Evolutionary conservation across 2,888 invertebrate genomes (phyloP), one percentile per base, ranked within the genome.

Genomic region (Colostygia pectinataria): DNA sequence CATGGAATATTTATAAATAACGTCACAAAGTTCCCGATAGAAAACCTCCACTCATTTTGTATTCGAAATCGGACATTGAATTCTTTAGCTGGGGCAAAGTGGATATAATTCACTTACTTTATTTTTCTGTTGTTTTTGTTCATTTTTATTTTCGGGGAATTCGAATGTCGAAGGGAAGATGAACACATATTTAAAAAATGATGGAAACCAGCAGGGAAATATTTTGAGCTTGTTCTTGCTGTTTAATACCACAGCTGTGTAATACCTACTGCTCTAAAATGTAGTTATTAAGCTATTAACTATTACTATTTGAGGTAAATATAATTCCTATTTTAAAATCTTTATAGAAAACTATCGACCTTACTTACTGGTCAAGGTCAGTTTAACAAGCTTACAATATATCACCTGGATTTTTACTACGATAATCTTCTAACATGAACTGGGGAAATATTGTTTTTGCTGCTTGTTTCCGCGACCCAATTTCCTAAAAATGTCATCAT

Each of bases 401-500:
- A n/a, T n/a, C 15, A 15, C 15, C 15, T 15, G 2, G 4, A 4
- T 15, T 15, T 15, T 15, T 15, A 15, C 4, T 15, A n/a, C n/a
- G n/a, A n/a, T 24, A 24, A 23, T 28, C 7, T 29, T 2, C 6
- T n/a, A 0, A n/a, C 6, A 18, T 9, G 2, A 7, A 1, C 18
- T 32, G 13, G 7, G 5, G 2, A 20, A 33, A 23, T 24, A 36
- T 23, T 23, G 8, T 4, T 8, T 23, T 23, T 24, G 5, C 20
- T 25, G 27, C 65, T 68, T 69, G 66, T 65, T 57, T 64, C 61
- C 57, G 53, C 76, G 81, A 81, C 83, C 83, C 66, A 80, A 73
- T 80, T 78, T 69, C 67, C 68, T 73, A 63, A 71, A 71, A 72
- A 74, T 84, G 83, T 82, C 84, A 82, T 66, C 67, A 61, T 63